phyloP scores from a whole-genome alignment of 2,888 invertebrate genomes.

The Hedya salicella region DNA sequence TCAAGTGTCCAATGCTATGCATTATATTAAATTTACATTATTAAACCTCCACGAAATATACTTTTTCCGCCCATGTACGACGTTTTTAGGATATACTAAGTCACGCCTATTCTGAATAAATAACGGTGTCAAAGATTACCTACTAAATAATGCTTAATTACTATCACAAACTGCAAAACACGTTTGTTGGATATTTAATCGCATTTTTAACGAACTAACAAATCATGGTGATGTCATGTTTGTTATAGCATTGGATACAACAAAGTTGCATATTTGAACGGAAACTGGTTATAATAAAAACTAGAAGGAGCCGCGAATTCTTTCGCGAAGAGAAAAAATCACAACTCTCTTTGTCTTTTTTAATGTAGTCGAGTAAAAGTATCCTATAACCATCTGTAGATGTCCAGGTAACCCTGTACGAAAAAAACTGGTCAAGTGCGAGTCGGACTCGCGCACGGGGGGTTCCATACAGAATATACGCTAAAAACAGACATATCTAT shows the following conservation, averaged over 20 bases:
- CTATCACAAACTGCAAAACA: constrained; percentile 13
- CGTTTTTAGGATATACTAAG: constrained; percentile 10
- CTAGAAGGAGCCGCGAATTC: no score
- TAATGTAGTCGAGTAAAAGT: no score
- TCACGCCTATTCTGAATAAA: constrained; percentile 26
- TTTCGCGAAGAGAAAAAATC: no score
- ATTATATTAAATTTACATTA: not conserved
- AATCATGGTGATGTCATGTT: constrained; percentile 2
- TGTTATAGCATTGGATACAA: not conserved
- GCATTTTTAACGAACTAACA: constrained; percentile 8
- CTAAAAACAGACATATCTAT: no score
- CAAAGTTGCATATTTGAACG: not conserved
- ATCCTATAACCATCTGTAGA: no score
- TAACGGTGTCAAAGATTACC: constrained; percentile 18
- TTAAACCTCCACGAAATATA: no score
- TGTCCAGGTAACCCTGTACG: no score
- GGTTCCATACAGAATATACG: no score
- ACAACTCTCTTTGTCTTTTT: no score
- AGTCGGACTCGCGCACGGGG: no score
- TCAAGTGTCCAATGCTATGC: no score
- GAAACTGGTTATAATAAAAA: not conserved
- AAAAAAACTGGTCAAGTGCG: no score
- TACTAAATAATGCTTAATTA: constrained; percentile 28
- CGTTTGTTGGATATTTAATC: not conserved
- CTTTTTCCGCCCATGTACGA: not conserved